Evolutionary conservation across 2,113 vertebrate species (phyloP).

Genomic region (Dipodomys stephensi): DNA sequence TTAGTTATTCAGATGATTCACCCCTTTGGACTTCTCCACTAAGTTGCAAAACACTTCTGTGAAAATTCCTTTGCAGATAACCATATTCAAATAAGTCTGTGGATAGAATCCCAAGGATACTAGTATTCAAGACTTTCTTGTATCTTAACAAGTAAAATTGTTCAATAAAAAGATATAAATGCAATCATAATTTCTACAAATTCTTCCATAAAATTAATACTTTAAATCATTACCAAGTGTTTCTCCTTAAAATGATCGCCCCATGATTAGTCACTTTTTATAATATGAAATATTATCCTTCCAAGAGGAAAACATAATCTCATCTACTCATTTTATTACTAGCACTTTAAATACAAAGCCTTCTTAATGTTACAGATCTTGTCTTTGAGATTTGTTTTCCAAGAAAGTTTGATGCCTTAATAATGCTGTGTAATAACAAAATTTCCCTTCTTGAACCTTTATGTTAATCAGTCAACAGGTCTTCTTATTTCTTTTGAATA

Average conservation of each 20-base stretch:
- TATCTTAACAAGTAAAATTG: neutral
- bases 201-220: neutral
- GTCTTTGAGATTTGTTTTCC: neutral
- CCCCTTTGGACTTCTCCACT: too few species aligned
- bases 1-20: too few species aligned
- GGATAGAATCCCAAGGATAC: neutral
- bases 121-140: too few species aligned
- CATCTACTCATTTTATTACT: neutral
- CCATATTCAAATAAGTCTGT: neutral
- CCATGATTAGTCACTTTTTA: neutral
- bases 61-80: neutral
- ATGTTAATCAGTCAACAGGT: neutral
- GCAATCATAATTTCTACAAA: neutral
- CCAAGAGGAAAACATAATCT: neutral
- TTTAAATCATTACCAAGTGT: neutral
- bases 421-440: neutral
- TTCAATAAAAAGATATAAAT: neutral
- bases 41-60: too few species aligned
- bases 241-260: neutral
- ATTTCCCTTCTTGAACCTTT: constrained; percentile 26
- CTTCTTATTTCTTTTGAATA: neutral
- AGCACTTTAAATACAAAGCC: neutral
- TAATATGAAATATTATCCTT: constrained; percentile 4
- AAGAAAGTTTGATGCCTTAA: neutral
- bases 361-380: neutral